These are phyloP conservation scores for Anthonomus grandis DNA, from an alignment of 1,140 invertebrate genomes.

Conservation along the genomic window DNA sequence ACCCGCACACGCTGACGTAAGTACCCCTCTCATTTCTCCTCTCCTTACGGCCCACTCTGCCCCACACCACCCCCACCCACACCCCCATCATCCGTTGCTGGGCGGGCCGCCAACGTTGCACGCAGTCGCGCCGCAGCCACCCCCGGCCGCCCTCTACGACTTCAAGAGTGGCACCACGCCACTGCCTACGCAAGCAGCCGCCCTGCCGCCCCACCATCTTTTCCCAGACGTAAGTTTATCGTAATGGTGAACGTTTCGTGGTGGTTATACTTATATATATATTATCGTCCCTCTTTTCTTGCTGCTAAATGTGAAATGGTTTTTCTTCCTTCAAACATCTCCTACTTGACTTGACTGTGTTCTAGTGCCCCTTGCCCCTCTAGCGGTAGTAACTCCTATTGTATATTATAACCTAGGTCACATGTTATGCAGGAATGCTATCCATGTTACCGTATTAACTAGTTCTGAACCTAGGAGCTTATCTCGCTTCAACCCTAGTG, in stretches of 20 bases:
- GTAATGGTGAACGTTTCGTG: slow-evolving; percentile 47
- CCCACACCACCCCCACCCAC: too few relatives aligned
- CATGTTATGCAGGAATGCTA: too few relatives aligned
- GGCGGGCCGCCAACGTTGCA: slow-evolving; percentile 55
- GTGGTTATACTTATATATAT: slow-evolving; percentile 6
- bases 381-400: too few relatives aligned
- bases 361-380: too few relatives aligned
- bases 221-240: slow-evolving; percentile 54
- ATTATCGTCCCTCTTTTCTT: not conserved
- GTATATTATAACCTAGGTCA: too few relatives aligned
- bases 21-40: slow-evolving; percentile 54
- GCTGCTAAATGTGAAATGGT: too few relatives aligned
- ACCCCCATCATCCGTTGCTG: slow-evolving; percentile 48
- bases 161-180: slow-evolving; percentile 66
- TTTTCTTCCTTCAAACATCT: too few relatives aligned
- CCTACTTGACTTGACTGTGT: too few relatives aligned
- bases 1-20: slow-evolving; percentile 87
- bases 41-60: slow-evolving; percentile 51
- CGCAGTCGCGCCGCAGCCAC: slow-evolving; percentile 36
- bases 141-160: slow-evolving; percentile 45
- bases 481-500: too few relatives aligned
- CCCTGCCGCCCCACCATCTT: slow-evolving; percentile 63
- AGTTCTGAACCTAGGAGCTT: too few relatives aligned
- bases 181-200: slow-evolving; percentile 65
- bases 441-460: too few relatives aligned